These are phyloP conservation scores for Rhagologus leucostigma DNA, from an alignment of 2,113 vertebrate genomes.

Conservation along the genomic window DNA sequence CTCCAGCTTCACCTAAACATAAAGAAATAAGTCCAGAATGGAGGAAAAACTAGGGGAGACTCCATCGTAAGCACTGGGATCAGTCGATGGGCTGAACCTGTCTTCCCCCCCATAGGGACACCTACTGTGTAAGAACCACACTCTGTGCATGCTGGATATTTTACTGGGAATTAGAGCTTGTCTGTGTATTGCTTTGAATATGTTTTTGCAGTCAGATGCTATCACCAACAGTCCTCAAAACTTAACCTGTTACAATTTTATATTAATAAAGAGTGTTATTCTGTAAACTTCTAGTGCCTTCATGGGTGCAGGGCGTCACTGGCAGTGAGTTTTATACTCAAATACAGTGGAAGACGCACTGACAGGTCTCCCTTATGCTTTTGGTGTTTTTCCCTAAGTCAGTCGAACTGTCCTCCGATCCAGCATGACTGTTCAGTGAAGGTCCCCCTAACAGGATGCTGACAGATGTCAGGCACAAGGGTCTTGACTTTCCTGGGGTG, in stretches of 20 bases:
- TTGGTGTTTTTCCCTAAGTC: not conserved
- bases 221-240: not conserved
- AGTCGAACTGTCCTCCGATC: not conserved
- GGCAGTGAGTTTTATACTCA: no score
- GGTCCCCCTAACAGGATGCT: not conserved
- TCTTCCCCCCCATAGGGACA: no score
- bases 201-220: not conserved
- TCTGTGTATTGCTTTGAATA: not conserved
- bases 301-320: rapidly evolving
- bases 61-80: not conserved
- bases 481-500: not conserved
- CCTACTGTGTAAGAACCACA: not conserved
- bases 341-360: not conserved
- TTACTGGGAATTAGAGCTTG: not conserved
- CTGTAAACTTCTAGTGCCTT: not conserved
- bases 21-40: not conserved
- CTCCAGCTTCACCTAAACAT: not conserved
- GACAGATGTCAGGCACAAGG: not conserved
- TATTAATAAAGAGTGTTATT: not conserved
- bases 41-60: not conserved
- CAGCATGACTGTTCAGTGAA: not conserved
- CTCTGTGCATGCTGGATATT: not conserved
- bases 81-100: not conserved
- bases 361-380: not conserved
- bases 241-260: not conserved